These are phyloP conservation scores for Scaptodrosophila lebanonensis DNA, from an alignment of 1,140 invertebrate genomes.

Conservation along the genomic window DNA sequence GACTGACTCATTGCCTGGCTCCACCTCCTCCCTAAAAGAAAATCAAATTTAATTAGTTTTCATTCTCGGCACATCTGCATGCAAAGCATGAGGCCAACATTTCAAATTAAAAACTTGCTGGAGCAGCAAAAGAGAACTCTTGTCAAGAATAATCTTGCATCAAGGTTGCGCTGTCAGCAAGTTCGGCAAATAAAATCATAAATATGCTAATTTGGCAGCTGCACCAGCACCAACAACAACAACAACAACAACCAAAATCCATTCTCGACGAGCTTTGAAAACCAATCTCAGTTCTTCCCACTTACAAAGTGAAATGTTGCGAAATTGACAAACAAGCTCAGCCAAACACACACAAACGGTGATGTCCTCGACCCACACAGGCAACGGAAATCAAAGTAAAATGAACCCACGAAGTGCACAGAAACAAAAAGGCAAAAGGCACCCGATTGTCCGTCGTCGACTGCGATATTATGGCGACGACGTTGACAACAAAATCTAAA, in stretches of 20 bases:
- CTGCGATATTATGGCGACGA: conserved; percentile 3
- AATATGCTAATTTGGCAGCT: conserved; percentile 73
- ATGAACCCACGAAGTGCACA: conserved; percentile 22
- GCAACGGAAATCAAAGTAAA: conserved; percentile 45
- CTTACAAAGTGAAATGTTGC: conserved; percentile 72
- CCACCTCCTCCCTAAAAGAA: too few relatives aligned
- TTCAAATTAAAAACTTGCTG: conserved; percentile 50
- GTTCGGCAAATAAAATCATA: conserved; percentile 65
- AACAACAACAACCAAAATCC: too few relatives aligned
- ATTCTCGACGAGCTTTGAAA: conserved; percentile 22
- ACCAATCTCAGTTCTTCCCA: conserved; percentile 76
- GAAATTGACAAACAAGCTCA: conserved; percentile 55
- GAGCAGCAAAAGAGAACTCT: conserved; percentile 11
- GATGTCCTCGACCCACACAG: conserved; percentile 14
- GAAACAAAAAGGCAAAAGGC: conserved; percentile 40
- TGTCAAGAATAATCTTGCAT: neutral
- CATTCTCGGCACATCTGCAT: conserved; percentile 49
- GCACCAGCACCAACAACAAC: too few relatives aligned
- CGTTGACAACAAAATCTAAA: conserved; percentile 53
- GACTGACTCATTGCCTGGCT: too few relatives aligned
- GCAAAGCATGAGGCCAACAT: conserved; percentile 32
- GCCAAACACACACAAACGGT: conserved; percentile 7
- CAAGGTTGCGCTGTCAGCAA: too few relatives aligned
- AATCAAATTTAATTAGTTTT: conserved; percentile 71
- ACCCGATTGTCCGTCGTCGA: neutral